Evolutionary conservation across 2,888 invertebrate genomes (phyloP), one percentile per base, ranked within the genome.

Genomic region (Timema podura): DNA sequence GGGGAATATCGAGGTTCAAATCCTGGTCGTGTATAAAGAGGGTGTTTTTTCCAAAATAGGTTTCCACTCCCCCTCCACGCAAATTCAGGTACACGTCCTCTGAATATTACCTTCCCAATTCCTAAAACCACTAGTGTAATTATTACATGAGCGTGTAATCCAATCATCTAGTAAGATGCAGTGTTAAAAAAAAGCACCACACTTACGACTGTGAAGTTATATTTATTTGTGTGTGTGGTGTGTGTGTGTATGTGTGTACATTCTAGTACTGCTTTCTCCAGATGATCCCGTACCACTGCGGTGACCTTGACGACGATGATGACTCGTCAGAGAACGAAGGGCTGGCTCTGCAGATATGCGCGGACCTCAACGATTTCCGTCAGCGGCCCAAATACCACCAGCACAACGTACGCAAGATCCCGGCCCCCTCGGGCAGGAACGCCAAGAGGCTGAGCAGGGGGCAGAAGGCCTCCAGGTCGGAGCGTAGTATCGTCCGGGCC

Each of bases 401-500:
- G 57, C 61, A 61, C 61, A 30, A 45, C 48, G 67, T 47, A 13
- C 47, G 67, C 48, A 59, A 64, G 11, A 61, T 64, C 48, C 48
- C 61, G 11, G 67, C 61, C 8, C 49, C 15, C 16, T 16, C 90
- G 89, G 57, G 59, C 57, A 10, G 46, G 57, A 30, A 30, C 30
- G 30, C 70, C 61, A 7, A 61, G n/a, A 68, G 61, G 48, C 48
- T 68, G 61, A 65, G 51, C 44, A 68, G 57, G 49, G 44, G 54
- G 16, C 48, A 86, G 89, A 73, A 86, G 88, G 0, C 86, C 87
- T 73, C 82, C 84, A 13, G 87, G 86, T 76, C 82, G 85, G 54
- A 84, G 86, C 5, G 86, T 85, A 68, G 85, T 84, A 13, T 83
- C 83, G 57, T 83, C 82, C 74, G 82, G 79, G 8, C 84, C 82